Conservation (phyloP, 1,140 invertebrate species). For the Antheraea pernyi region DNA sequence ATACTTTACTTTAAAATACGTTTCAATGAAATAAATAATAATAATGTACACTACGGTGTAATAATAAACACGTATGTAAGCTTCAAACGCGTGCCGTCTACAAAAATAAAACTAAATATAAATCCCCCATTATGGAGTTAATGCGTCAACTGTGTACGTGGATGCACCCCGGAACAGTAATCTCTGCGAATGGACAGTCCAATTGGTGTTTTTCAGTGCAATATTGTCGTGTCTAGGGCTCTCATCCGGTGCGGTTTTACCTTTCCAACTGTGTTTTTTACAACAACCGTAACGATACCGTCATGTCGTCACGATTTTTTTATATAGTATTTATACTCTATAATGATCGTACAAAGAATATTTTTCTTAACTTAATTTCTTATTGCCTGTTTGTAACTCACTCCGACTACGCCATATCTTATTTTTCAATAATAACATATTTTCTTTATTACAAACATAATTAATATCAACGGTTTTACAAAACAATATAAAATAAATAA, state of each 20-base stretch:
- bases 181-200: slow-evolving; percentile 28
- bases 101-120: slow-evolving; percentile 68
- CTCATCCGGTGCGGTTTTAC: slow-evolving; percentile 19
- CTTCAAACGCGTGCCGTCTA: slow-evolving; percentile 40
- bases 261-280: slow-evolving; percentile 7
- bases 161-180: slow-evolving; percentile 15
- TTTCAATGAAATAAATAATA: neutral
- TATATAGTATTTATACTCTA: no score
- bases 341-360: no score
- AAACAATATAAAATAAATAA: no score
- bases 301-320: slow-evolving; percentile 1
- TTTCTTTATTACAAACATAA: no score
- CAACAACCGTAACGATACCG: neutral
- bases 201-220: slow-evolving; percentile 26
- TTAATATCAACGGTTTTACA: no score
- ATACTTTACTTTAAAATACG: neutral
- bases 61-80: slow-evolving; percentile 25
- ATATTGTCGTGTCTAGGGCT: slow-evolving; percentile 25
- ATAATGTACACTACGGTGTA: slow-evolving; percentile 36
- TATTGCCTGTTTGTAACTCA: no score
- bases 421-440: no score
- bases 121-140: slow-evolving; percentile 61
- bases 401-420: no score
- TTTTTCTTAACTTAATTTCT: no score
- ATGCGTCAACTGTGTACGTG: slow-evolving; percentile 60